A percentile compares a stretch with the other conserved stretches of the same genome.
Conservation (phyloP, 2,797 vertebrate species). For the Sphaeramia orbicularis region DNA sequence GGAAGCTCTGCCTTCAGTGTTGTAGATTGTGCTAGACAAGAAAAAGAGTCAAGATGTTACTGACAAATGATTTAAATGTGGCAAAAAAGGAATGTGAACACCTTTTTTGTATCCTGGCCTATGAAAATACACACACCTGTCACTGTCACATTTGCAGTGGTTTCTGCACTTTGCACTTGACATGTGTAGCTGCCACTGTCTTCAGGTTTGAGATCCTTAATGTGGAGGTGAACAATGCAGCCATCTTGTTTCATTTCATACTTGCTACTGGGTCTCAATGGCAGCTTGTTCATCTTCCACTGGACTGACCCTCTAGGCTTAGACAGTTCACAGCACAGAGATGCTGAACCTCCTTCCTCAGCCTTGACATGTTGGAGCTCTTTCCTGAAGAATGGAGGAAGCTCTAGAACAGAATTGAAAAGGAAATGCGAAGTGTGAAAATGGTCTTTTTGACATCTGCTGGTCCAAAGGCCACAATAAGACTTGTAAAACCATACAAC, state of each 20-base stretch:
- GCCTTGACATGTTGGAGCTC: conserved; percentile 57
- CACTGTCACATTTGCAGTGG: conserved; percentile 60
- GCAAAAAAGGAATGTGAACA: too few species aligned
- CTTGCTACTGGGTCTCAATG: conserved; percentile 80
- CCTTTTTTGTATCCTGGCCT: too few species aligned
- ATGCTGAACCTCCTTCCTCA: conserved; percentile 64
- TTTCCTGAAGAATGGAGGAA: conserved; percentile 57
- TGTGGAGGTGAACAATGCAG: conserved; percentile 69
- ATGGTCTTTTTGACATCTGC: too few species aligned
- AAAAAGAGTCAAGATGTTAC: too few species aligned
- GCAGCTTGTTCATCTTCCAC: conserved; percentile 86
- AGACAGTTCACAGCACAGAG: conserved; percentile 79
- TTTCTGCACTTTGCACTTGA: conserved; percentile 65
- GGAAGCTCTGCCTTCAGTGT: conserved; percentile 46
- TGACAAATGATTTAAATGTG: too few species aligned
- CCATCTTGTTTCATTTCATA: conserved; percentile 83
- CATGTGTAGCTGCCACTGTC: conserved; percentile 89
- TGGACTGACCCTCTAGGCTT: conserved; percentile 66
- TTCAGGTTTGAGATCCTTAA: conserved; percentile 82
- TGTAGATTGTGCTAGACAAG: conserved; percentile 42
- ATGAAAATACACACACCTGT: conserved; percentile 33
- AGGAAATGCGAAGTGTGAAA: neutral
- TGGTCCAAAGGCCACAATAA: too few species aligned
- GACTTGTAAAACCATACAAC: too few species aligned
- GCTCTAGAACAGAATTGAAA: conserved; percentile 26